Base-by-base conservation (phyloP, 1,140 invertebrate genomes). In the Berghia stephanieae region DNA sequence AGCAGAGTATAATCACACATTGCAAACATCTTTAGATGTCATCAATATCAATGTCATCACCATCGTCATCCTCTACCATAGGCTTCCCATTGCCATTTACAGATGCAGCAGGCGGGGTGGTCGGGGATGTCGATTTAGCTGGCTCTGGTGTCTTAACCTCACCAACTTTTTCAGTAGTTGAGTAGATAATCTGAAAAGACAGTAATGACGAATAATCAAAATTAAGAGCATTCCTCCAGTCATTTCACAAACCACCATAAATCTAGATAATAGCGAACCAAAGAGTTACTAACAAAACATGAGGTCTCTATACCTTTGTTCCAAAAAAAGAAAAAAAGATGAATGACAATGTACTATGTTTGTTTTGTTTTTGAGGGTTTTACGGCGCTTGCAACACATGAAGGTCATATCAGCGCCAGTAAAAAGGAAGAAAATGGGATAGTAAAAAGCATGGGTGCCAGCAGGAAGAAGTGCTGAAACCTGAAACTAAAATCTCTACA, bases 121-220 rank as follows among this genome's bases (percentile, higher is more conserved):
- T n/a, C n/a, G n/a, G n/a, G n/a, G n/a, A n/a, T n/a, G n/a, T 71
- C 16, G 78, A 31, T 72, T 80, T 82, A 3, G 70, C 67, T 24
- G 75, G 78, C 68, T 81, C 77, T 13, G 83, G 69, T n/a, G 79
- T 83, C n/a, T n/a, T n/a, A 40, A 85, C 79, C 38, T 83, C 81
- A 43, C 86, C 86, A 70, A 86, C 84, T 73, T 85, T 86, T 42
- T 83, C 84, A 42, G 85, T 83, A 63, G 80, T 84, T 8, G 86
- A 85, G 77, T 87, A 89, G 3, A 86, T 87, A 79, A 89, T 86
- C 88, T 89, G 79, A 10, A 81, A 76, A 68, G 69, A 69, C n/a
- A 75, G 70, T 42, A 69, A 27, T 46, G 13, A 31, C 38, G 5
- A 34, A 2, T 36, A 13, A 10, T 31, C 42, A 36, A 18, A 57